phyloP scores from a whole-genome alignment of 2,888 invertebrate genomes.

The Strigamia transsilvanica region DNA sequence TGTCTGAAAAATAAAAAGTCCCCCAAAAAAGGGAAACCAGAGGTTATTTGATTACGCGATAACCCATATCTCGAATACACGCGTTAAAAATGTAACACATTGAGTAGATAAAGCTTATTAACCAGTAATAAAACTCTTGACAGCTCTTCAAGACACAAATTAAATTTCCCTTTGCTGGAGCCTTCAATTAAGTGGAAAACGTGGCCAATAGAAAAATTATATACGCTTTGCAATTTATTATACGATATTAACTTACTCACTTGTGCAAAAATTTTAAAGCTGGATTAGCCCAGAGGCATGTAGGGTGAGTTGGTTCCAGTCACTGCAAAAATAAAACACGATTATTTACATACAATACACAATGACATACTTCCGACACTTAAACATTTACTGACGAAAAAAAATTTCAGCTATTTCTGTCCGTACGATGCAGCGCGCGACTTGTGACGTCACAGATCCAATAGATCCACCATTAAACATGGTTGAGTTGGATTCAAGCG shows the following conservation, averaged over 20 bases:
- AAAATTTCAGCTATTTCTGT: too few relatives aligned
- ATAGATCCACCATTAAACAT: too few relatives aligned
- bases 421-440: too few relatives aligned
- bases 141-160: slow-evolving; percentile 27
- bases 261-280: slow-evolving; percentile 14
- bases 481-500: too few relatives aligned
- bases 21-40: neutral
- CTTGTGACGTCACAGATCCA: too few relatives aligned
- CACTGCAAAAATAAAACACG: slow-evolving; percentile 17
- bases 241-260: neutral
- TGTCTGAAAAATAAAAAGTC: too few relatives aligned
- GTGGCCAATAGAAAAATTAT: neutral
- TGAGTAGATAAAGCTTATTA: neutral
- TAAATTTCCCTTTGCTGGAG: neutral
- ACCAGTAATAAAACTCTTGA: slow-evolving; percentile 8
- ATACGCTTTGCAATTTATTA: neutral
- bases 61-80: neutral
- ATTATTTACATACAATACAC: neutral
- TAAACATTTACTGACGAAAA: too few relatives aligned
- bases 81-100: neutral
- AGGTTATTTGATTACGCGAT: neutral
- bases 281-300: slow-evolving; percentile 43
- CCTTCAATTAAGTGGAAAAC: neutral
- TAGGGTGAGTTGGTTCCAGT: neutral
- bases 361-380: neutral